Percentiles rank a stretch among this genome's conserved stretches.
These are phyloP conservation scores for Cosmopolites sordidus DNA, from an alignment of 2,888 invertebrate genomes.

Conservation along the genomic window DNA sequence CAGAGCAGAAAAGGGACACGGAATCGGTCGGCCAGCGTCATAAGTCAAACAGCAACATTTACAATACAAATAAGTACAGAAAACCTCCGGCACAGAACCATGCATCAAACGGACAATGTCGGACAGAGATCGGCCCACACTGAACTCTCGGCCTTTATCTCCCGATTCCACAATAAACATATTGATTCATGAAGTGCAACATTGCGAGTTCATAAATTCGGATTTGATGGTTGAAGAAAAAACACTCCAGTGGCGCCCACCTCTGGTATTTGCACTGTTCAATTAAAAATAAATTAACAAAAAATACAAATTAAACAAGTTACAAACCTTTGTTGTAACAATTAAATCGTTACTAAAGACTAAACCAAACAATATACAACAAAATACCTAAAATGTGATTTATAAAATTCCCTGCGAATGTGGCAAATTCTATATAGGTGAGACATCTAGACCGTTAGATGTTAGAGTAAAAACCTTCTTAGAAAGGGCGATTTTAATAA, in stretches of 20 bases:
- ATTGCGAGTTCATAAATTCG: slow-evolving; percentile 18
- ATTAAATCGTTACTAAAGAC: no score
- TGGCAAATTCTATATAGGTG: no score
- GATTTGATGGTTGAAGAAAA: slow-evolving; percentile 4
- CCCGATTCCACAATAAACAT: slow-evolving; percentile 34
- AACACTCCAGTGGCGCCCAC: neutral
- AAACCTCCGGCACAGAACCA: slow-evolving; percentile 32
- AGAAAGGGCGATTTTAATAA: no score
- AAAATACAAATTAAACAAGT: no score
- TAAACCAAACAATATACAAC: no score
- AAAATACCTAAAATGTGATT: no score
- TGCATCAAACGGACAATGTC: slow-evolving; percentile 36
- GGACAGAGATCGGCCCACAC: slow-evolving; percentile 38
- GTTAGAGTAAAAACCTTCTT: no score
- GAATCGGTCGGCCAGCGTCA: slow-evolving; percentile 11
- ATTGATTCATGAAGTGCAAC: slow-evolving; percentile 37
- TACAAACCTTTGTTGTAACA: no score
- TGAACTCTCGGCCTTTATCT: slow-evolving; percentile 15
- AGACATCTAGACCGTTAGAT: no score
- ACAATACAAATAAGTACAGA: slow-evolving; percentile 39
- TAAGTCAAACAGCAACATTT: slow-evolving; percentile 28
- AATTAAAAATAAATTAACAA: no score
- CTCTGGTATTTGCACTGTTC: slow-evolving; percentile 37
- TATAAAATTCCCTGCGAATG: no score
- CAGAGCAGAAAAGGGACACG: slow-evolving; percentile 8